Evolutionary conservation across 2,797 vertebrate species (phyloP).

Genomic region (Arnoldichthys spilopterus): DNA sequence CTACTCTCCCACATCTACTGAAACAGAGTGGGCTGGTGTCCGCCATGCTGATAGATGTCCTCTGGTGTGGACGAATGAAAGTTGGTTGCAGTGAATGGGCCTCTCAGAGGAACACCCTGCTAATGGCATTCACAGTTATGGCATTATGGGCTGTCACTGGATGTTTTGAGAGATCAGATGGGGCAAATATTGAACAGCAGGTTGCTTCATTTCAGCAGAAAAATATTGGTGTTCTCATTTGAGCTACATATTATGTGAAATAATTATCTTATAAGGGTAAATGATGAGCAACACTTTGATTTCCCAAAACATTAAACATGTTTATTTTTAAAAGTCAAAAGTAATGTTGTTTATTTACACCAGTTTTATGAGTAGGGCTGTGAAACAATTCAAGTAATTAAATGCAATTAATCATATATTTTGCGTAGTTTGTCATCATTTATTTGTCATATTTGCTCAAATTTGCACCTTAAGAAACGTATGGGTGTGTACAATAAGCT

Average conservation of each 20-base stretch:
- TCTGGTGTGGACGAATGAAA: background rate
- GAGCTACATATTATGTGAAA: background rate
- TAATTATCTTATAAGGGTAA: too few relatives aligned
- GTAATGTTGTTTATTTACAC: too few relatives aligned
- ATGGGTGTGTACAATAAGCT: too few relatives aligned
- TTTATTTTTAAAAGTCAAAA: too few relatives aligned
- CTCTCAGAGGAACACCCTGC: background rate
- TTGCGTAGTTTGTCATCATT: too few relatives aligned
- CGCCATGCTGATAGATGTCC: constrained; percentile 20
- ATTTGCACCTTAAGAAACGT: too few relatives aligned
- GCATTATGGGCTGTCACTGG: background rate
- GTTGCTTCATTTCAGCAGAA: background rate
- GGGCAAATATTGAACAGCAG: background rate
- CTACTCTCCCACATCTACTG: constrained; percentile 61
- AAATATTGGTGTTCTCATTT: background rate
- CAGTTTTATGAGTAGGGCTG: background rate
- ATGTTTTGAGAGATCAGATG: background rate
- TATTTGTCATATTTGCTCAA: too few relatives aligned
- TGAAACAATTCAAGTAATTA: background rate
- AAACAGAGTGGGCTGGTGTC: constrained; percentile 18
- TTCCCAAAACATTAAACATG: too few relatives aligned
- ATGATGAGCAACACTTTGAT: too few relatives aligned
- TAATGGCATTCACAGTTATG: background rate
- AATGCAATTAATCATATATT: background rate
- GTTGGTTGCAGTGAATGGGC: background rate